Evolutionary conservation across 2,888 invertebrate species (phyloP), one percentile per base, ranked within the genome.

Genomic region (Trissolcus brochymenae): DNA sequence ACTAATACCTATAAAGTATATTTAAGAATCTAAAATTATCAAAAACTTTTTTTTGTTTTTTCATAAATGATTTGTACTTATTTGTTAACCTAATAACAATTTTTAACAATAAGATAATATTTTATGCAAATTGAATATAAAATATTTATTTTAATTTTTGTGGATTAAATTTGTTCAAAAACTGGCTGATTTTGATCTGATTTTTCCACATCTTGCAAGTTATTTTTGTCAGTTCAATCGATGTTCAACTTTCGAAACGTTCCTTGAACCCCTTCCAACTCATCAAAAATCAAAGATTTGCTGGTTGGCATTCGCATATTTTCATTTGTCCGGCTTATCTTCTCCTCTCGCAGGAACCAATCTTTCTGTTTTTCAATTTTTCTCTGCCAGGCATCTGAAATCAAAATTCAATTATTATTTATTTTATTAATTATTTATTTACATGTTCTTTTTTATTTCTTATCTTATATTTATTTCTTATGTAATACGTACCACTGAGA

Each of bases 261-360:
- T 49, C 89, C 89, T 46, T 88, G 88, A 29, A 86, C 54, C 0
- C 86, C 88, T 4, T 85, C 85, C 7, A 88, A 66, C 57, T 89
- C 87, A 9, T 77, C 76, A 16, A 82, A 43, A 2, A 87, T 64
- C 9, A 80, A 79, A 4, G 84, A 81, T 64, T 85, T 86, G 6
- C 81, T 82, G 14, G 73, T 81, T 4, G 86, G 83, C 35, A 86
- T 60, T 66, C 89, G 82, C 2, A 81, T 80, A 4, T 65, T 87
- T 71, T 89, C 88, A 66, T 88, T 81, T 0, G 86, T 85, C 41
- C 83, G 82, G 51, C 87, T 86, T 2, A 89, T 67, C 71, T 87
- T 88, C 70, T 88, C 89, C 51, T 89, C 89, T 1, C 84, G 81
- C 54, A 88, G 78, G 70, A 84, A 88, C 88, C 88, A 89, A 40